Conservation (phyloP, 2,797 vertebrate species). For the Carapus acus region DNA sequence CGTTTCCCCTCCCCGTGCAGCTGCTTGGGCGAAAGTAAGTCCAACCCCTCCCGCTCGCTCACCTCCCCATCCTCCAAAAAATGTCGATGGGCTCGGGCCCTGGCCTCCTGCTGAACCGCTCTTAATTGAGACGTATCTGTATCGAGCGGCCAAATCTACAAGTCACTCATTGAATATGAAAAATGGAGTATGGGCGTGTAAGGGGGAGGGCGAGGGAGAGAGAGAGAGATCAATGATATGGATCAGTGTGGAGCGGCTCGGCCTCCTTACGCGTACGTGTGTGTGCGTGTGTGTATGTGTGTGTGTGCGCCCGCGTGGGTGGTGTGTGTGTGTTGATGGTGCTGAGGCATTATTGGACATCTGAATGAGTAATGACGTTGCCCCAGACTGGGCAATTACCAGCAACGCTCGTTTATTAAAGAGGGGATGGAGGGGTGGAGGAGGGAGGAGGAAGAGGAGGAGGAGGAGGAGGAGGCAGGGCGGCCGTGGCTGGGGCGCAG, state of each 20-base stretch:
- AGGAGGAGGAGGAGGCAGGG: no score
- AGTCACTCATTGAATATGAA: conserved; percentile 77
- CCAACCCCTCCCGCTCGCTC: no score
- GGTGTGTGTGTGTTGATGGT: conserved; percentile 17
- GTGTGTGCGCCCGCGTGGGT: no score
- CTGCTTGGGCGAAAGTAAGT: conserved; percentile 4
- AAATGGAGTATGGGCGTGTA: conserved; percentile 69
- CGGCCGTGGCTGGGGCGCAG: no score
- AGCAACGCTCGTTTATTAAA: conserved; percentile 72
- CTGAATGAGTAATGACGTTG: conserved; percentile 75
- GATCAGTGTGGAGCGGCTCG: conserved; percentile 68
- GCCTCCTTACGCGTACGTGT: conserved; percentile 41
- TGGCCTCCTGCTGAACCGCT: conserved; percentile 20
- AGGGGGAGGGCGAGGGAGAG: conserved; percentile 42
- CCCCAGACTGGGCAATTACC: conserved; percentile 74
- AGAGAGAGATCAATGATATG: conserved; percentile 73
- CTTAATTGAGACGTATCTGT: conserved; percentile 73
- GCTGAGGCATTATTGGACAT: conserved; percentile 71
- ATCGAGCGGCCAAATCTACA: conserved; percentile 72
- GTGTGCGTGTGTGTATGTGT: conserved; percentile 3
- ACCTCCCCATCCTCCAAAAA: no score
- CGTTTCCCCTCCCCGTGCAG: conserved; percentile 14
- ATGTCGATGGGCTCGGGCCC: conserved; percentile 47
- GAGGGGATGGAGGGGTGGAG: conserved; percentile 56
- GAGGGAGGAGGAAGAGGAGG: conserved; percentile 45